Evolutionary conservation across 2,888 invertebrate species (phyloP).

Genomic region (Aporophyla nigra): DNA sequence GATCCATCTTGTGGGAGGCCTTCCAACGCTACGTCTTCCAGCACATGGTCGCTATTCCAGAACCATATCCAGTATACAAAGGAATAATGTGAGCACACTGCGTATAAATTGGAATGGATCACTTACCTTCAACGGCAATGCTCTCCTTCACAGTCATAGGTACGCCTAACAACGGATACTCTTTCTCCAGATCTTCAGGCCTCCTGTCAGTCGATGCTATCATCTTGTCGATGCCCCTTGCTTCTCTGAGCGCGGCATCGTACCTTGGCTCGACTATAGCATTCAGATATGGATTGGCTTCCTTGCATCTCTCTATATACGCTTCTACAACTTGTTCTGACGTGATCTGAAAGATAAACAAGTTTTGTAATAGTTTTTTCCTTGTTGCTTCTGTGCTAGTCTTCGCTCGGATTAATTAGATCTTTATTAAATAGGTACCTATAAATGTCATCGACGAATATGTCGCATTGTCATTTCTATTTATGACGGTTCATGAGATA

Average conservation of each 20-base stretch:
- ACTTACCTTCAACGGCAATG: conserved; percentile 93
- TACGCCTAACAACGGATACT: conserved; percentile 95
- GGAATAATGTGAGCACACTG: not conserved
- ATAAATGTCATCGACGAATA: too few species aligned
- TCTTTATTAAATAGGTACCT: too few species aligned
- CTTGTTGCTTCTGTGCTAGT: not conserved
- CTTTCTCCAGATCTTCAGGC: conserved; percentile 92
- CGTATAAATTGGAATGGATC: not conserved
- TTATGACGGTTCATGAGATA: too few species aligned
- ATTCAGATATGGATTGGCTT: conserved; percentile 95
- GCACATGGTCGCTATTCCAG: too few species aligned
- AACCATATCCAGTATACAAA: too few species aligned
- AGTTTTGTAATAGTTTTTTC: not conserved
- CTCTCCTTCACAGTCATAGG: conserved; percentile 97
- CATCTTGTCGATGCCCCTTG: conserved; percentile 93
- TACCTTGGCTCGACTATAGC: conserved; percentile 95
- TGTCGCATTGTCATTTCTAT: too few species aligned
- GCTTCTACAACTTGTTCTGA: conserved; percentile 93
- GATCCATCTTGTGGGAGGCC: too few species aligned
- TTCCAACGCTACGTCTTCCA: too few species aligned
- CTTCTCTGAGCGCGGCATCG: conserved; percentile 94
- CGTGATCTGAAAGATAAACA: conserved; percentile 90
- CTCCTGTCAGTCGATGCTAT: conserved; percentile 90
- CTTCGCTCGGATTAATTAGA: too few species aligned
- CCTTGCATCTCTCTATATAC: conserved; percentile 94